Conservation (phyloP, 2,888 invertebrate genomes). For the Phengaris arion region DNA sequence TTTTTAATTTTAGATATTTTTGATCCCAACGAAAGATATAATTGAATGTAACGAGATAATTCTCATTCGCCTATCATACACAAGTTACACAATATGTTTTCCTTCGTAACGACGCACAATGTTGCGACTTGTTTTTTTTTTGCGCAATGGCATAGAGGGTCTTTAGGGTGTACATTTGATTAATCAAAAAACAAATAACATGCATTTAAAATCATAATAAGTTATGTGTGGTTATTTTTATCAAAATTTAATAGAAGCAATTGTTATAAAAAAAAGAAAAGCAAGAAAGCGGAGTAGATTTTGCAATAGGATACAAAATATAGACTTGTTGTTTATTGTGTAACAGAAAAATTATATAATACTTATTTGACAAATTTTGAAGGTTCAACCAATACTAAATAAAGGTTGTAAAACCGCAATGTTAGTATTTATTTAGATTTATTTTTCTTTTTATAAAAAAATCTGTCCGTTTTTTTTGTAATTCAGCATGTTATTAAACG, state of each 20-base stretch:
- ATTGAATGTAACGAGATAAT: background rate
- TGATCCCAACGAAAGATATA: constrained; percentile 15
- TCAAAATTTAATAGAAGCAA: constrained; percentile 6
- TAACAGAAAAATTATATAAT: background rate
- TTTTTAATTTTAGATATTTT: constrained; percentile 4
- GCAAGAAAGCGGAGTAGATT: constrained; percentile 65
- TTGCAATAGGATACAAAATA: constrained; percentile 53
- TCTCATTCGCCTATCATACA: background rate
- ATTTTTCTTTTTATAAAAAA: background rate
- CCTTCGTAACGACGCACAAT: constrained; percentile 14
- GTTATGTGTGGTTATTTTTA: background rate
- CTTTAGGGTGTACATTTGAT: constrained; percentile 21
- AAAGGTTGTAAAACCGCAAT: background rate
- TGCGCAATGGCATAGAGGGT: constrained; percentile 23
- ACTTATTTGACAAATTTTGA: background rate
- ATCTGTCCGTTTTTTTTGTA: background rate
- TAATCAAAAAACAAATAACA: constrained; percentile 14
- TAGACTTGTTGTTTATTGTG: background rate
- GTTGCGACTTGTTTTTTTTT: constrained; percentile 11
- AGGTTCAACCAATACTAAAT: background rate
- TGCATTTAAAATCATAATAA: background rate
- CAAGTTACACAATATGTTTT: constrained; percentile 24
- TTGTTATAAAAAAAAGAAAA: constrained; percentile 45
- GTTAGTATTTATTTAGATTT: background rate
- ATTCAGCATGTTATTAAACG: background rate